phyloP scores from a whole-genome alignment of 2,888 invertebrate species.

The Lithosia quadra region DNA sequence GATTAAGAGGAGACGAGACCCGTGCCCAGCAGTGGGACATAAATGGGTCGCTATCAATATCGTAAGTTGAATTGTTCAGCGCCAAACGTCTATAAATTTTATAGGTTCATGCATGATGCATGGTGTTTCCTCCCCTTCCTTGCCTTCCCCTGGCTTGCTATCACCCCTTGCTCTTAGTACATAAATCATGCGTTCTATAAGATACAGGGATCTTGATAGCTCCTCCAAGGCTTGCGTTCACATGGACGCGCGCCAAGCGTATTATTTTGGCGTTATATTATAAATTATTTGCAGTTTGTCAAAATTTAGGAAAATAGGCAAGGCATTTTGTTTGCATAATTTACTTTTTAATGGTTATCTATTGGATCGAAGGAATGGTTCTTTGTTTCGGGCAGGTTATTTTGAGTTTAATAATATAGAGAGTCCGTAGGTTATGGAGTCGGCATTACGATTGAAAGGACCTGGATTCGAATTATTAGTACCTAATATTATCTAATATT shows the following conservation, averaged over 20 bases:
- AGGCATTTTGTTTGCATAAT: neutral
- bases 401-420: too few relatives aligned
- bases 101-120: slow-evolving; percentile 51
- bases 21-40: too few relatives aligned
- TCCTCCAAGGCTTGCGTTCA: slow-evolving; percentile 41
- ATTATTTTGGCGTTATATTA: slow-evolving; percentile 19
- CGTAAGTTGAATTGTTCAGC: too few relatives aligned
- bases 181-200: slow-evolving; percentile 51
- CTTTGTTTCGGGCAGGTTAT: neutral
- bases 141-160: slow-evolving; percentile 12
- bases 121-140: slow-evolving; percentile 33
- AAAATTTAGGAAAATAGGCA: neutral
- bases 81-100: too few relatives aligned
- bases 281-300: slow-evolving; percentile 24
- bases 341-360: neutral
- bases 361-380: neutral
- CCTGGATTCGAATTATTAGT: too few relatives aligned
- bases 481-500: too few relatives aligned
- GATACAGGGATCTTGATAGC: slow-evolving; percentile 51
- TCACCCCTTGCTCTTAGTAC: slow-evolving; percentile 15
- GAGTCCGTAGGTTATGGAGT: too few relatives aligned
- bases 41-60: too few relatives aligned
- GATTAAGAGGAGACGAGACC: too few relatives aligned
- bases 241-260: slow-evolving; percentile 43
- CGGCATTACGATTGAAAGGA: too few relatives aligned